Evolutionary conservation across 92 coral and sea anemone genomes (phyloP).

Genomic region (Palythoa grandis): DNA sequence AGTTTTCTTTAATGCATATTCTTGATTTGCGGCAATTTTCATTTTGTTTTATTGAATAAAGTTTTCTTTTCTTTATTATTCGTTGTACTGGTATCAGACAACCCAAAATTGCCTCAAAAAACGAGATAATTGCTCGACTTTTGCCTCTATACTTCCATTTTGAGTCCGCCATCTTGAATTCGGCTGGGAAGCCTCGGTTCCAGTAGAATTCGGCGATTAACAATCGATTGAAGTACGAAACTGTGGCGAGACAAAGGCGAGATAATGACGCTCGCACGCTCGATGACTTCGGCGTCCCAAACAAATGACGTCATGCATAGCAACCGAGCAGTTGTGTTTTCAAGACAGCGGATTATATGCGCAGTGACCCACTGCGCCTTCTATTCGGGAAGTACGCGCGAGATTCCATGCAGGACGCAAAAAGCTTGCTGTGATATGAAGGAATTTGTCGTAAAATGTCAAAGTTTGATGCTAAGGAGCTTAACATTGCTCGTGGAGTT

Average conservation of each 20-base stretch:
- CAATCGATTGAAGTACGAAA: slow-evolving; percentile 31
- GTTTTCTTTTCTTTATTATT: slow-evolving; percentile 26
- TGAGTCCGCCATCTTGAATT: slow-evolving; percentile 6
- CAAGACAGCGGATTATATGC: slow-evolving; percentile 4
- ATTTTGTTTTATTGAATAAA: not conserved
- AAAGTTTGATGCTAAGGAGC: slow-evolving; percentile 4
- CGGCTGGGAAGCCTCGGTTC: not conserved
- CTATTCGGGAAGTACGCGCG: slow-evolving; percentile 13
- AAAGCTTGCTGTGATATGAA: not conserved
- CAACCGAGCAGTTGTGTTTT: slow-evolving; percentile 24
- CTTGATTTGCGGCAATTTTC: slow-evolving; percentile 23
- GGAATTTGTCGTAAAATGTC: not conserved
- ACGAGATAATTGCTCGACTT: slow-evolving; percentile 23
- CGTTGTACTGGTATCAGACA: slow-evolving; percentile 18
- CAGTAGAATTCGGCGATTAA: slow-evolving; percentile 32
- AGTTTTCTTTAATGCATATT: no score
- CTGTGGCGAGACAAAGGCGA: not conserved
- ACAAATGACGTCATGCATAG: slow-evolving; percentile 34
- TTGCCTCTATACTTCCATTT: slow-evolving; percentile 25
- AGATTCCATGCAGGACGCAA: not conserved
- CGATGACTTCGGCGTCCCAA: slow-evolving; percentile 37
- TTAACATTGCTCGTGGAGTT: slow-evolving; percentile 16
- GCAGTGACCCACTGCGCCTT: slow-evolving; percentile 11
- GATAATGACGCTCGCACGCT: not conserved
- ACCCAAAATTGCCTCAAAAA: slow-evolving; percentile 14